Evolutionary conservation across 64 coral and sea anemone species (phyloP).

Genomic region (Porites australiensis): DNA sequence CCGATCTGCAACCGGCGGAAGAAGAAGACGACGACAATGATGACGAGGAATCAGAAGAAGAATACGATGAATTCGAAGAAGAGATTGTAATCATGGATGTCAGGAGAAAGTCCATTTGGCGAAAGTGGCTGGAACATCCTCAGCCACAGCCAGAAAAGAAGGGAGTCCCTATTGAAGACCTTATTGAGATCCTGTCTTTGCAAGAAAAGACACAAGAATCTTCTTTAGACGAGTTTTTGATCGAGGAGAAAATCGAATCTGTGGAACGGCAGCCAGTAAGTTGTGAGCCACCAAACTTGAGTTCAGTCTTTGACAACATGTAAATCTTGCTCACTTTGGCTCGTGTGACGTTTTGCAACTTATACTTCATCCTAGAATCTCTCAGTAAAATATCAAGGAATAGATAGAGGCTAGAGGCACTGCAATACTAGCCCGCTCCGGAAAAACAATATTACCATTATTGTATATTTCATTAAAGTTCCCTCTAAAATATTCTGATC

Average conservation of each 20-base stretch:
- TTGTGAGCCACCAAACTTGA: neutral
- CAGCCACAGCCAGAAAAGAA: conserved; percentile 12
- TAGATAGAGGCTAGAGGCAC: too few relatives aligned
- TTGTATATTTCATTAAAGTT: too few relatives aligned
- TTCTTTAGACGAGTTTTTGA: neutral
- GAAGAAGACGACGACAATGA: conserved; percentile 3
- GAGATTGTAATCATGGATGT: conserved; percentile 29
- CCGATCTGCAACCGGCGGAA: neutral
- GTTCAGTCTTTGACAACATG: neutral
- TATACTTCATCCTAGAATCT: too few relatives aligned
- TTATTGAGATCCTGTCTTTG: neutral
- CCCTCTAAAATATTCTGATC: too few relatives aligned
- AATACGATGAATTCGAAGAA: conserved; percentile 46
- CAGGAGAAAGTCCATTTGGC: conserved; percentile 11
- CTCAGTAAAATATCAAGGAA: too few relatives aligned
- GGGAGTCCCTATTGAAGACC: conserved; percentile 7
- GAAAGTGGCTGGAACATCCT: conserved; percentile 7
- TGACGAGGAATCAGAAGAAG: conserved; percentile 16
- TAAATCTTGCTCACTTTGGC: neutral
- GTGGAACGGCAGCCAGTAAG: neutral
- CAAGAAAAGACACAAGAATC: neutral
- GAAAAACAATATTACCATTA: too few relatives aligned
- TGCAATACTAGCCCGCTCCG: too few relatives aligned
- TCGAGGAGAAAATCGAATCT: conserved; percentile 35
- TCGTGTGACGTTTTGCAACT: too few relatives aligned